A percentile compares a stretch with the other conserved stretches of the same genome.
phyloP scores from a whole-genome alignment of 2,113 vertebrate genomes.

The Phalacrocorax aristotelis region DNA sequence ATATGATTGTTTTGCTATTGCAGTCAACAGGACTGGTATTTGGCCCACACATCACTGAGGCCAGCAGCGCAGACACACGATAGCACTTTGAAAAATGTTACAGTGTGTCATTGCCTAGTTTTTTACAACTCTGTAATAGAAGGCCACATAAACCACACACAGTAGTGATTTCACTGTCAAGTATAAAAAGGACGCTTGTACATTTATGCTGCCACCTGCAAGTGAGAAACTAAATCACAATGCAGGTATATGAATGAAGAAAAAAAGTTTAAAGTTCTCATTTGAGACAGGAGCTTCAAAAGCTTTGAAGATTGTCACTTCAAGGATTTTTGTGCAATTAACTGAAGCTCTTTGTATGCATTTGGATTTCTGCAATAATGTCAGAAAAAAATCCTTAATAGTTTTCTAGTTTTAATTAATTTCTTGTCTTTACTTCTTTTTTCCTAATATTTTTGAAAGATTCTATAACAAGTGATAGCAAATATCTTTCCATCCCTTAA shows the following conservation, averaged over 20 bases:
- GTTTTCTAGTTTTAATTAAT: not conserved
- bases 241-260: not conserved
- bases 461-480: not conserved
- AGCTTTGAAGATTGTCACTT: not conserved
- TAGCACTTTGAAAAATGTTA: not conserved
- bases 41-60: not conserved
- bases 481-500: not conserved
- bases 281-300: not conserved
- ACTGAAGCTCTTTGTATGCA: not conserved
- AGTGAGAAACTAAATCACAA: not conserved
- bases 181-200: not conserved
- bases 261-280: not conserved
- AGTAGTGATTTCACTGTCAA: not conserved
- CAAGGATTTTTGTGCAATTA: not conserved
- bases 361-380: not conserved
- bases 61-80: not conserved
- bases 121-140: not conserved
- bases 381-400: not conserved
- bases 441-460: not conserved
- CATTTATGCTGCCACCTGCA: not conserved
- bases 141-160: not conserved
- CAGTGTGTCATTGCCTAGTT: not conserved
- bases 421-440: not conserved
- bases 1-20: not conserved
- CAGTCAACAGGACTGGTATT: not conserved